These are phyloP conservation scores for Sarcophilus harrisii DNA, from an alignment of 2,797 vertebrate genomes.

Conservation along the genomic window DNA sequence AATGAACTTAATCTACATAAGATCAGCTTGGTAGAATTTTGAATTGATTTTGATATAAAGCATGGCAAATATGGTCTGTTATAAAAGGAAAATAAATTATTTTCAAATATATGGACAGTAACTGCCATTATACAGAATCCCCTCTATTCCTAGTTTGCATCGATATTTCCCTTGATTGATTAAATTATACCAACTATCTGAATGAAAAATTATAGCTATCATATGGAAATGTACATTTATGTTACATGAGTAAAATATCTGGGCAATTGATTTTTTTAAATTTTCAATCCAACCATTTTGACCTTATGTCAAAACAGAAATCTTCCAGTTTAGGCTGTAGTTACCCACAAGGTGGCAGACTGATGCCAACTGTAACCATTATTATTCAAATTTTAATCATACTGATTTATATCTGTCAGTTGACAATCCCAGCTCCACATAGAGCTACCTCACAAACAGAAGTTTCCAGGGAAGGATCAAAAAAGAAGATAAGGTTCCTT, in stretches of 20 bases:
- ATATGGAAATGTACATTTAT: neutral
- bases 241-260: neutral
- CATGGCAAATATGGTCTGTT: neutral
- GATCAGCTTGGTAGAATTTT: neutral
- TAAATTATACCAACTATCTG: neutral
- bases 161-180: neutral
- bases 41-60: constrained; percentile 4
- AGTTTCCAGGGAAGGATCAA: neutral
- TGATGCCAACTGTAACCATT: neutral
- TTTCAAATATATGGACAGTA: neutral
- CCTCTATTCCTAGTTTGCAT: neutral
- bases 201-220: neutral
- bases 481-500: neutral
- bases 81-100: constrained; percentile 2
- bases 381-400: neutral
- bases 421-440: neutral
- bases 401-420: neutral
- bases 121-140: neutral
- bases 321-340: neutral
- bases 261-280: neutral
- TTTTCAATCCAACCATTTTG: neutral
- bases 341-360: neutral
- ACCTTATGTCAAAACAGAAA: neutral
- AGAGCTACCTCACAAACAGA: neutral
- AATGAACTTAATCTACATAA: neutral